Conservation (phyloP, 2,113 vertebrate species). For the Dryoscopus gambensis region DNA sequence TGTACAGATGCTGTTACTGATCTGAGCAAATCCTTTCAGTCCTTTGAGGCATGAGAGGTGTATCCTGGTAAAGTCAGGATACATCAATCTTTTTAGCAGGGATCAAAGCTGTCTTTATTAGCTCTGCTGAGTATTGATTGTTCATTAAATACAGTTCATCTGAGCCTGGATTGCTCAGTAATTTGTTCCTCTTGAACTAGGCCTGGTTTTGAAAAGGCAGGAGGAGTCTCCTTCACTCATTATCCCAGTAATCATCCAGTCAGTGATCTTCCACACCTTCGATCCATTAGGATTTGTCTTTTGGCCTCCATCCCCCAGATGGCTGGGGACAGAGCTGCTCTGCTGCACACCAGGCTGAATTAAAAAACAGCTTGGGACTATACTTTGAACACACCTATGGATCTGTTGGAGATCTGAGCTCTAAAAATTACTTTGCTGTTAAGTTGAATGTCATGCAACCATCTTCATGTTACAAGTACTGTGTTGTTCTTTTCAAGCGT, state of each 20-base stretch:
- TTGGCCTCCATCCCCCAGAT: neutral
- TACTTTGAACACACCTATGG: neutral
- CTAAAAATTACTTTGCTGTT: neutral
- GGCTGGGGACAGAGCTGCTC: neutral
- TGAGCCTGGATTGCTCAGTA: neutral
- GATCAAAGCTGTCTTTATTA: neutral
- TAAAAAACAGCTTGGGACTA: neutral
- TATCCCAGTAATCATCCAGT: neutral
- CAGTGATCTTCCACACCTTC: neutral
- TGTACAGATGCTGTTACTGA: neutral
- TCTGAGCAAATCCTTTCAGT: neutral
- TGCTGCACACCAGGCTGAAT: neutral
- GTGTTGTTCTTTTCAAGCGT: neutral
- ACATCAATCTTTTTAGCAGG: neutral
- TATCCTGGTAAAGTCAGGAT: neutral
- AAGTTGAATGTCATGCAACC: neutral
- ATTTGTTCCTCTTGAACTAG: neutral
- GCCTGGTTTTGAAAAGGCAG: neutral
- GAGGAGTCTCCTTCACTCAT: neutral
- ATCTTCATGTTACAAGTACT: neutral
- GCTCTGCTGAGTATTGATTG: neutral
- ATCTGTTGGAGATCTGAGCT: neutral
- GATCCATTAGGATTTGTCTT: neutral
- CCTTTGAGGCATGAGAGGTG: neutral
- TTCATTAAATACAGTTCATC: neutral